Evolutionary conservation across 2,797 vertebrate species (phyloP).

Genomic region (Eidolon dupreanum): DNA sequence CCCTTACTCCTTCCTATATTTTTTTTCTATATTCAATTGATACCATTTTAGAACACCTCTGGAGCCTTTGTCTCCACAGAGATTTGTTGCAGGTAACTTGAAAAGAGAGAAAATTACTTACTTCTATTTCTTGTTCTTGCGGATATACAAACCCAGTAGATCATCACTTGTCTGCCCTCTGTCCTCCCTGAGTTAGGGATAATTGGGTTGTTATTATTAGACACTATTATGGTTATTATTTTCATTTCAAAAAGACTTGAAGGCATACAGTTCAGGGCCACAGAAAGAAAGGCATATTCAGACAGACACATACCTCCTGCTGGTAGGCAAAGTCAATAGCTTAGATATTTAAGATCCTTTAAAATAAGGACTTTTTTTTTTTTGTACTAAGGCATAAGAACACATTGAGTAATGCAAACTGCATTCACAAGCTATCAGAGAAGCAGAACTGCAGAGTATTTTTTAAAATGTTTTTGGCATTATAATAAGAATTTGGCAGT

Average conservation of each 20-base stretch:
- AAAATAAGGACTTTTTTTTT: background rate
- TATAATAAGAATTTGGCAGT: constrained; percentile 15
- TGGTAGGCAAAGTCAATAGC: constrained; percentile 50
- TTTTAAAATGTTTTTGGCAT: background rate
- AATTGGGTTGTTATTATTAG: constrained; percentile 79
- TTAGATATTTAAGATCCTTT: constrained; percentile 19
- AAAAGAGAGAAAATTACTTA: constrained; percentile 73
- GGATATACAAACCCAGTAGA: constrained; percentile 50
- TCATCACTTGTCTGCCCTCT: constrained; percentile 65
- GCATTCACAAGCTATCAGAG: constrained; percentile 5
- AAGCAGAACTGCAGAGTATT: constrained; percentile 21
- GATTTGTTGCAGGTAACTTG: constrained; percentile 60
- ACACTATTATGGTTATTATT: constrained; percentile 72
- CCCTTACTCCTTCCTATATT: background rate
- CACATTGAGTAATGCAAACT: constrained; percentile 28
- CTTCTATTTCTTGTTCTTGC: constrained; percentile 59
- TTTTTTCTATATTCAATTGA: constrained; percentile 42
- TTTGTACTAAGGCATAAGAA: background rate
- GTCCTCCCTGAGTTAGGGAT: constrained; percentile 62
- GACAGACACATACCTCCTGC: constrained; percentile 50
- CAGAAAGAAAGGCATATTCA: constrained; percentile 48
- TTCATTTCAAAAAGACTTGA: constrained; percentile 72
- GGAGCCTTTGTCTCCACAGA: constrained; percentile 53
- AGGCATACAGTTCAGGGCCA: background rate
- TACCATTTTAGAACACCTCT: constrained; percentile 60